Base-by-base conservation (phyloP, 1,140 invertebrate species). In the Drosophila fuyamai region DNA sequence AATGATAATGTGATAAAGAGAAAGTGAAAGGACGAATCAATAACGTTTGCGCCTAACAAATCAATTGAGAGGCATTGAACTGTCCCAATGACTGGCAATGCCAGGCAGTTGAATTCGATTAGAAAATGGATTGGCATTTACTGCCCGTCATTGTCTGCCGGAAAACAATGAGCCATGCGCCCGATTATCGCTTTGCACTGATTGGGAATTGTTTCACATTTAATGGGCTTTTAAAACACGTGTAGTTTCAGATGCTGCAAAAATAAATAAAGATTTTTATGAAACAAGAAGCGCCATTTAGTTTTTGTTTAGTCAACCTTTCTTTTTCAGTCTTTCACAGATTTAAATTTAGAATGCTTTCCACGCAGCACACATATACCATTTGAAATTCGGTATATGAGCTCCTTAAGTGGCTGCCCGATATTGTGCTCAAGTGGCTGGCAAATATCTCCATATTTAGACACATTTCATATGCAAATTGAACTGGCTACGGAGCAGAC, bases 401-500 rank as follows among this genome's bases (percentile, higher is more conserved):
- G 8, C 12, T 10, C 41, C 50, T 44, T 50, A 51, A 61, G 36
- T 61, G 46, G n/a, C 44, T 18, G 46, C n/a, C 35, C 5, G 32
- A 72, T 32, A 60, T 70, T 36, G 58, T 43, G 12, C 50, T 65
- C 55, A 65, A 71, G 65, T 38, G 55, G 38, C 63, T 66, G 60
- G 43, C 40, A 59, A 46, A 81, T 61, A 80, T 81, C 68, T 72
- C 44, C 78, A 81, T 76, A 76, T 50, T 81, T 81, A 65, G 72
- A 72, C 63, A 72, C 65, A 81, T 81, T 81, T 76, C 43, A 65
- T 66, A 81, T 81, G 79, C 79, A 81, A 81, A 81, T 81, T 68
- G 70, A 44, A 10, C n/a, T 50, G 35, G 7, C 46, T 7, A 48
- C 48, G 2, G 10, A 32, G 27, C 50, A 57, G 14, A 51, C 56